A percentile compares a stretch with the other conserved stretches of the same genome.
Evolutionary conservation across 2,888 invertebrate genomes (phyloP).

Genomic region (Ormyrus nitidulus): DNA sequence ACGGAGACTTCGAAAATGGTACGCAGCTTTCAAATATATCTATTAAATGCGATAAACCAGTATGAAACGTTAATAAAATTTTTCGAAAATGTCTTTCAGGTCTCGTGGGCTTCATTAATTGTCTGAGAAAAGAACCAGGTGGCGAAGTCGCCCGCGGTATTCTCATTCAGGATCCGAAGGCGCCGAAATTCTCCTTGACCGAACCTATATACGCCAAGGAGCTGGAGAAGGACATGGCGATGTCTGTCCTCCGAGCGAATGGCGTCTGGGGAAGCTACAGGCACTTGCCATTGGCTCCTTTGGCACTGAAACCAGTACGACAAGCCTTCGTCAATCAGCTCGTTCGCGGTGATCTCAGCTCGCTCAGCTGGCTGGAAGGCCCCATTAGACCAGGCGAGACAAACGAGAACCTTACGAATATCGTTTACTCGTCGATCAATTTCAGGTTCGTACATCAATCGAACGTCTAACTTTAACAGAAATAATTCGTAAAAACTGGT

Average conservation of each 20-base stretch:
- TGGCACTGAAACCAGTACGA: constrained; percentile 75
- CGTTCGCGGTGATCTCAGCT: constrained; percentile 90
- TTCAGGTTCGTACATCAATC: constrained; percentile 76
- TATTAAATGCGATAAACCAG: neutral
- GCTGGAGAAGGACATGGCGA: constrained; percentile 83
- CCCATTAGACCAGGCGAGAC: constrained; percentile 68
- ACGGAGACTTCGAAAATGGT: constrained; percentile 80
- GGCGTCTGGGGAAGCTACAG: constrained; percentile 88
- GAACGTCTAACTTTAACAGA: neutral
- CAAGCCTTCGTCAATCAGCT: constrained; percentile 88
- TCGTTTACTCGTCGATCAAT: constrained; percentile 89
- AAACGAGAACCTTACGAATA: constrained; percentile 74
- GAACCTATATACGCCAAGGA: constrained; percentile 82
- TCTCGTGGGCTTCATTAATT: constrained; percentile 91
- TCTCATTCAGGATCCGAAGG: constrained; percentile 79
- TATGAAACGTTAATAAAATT: neutral
- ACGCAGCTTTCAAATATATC: neutral
- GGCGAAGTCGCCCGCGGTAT: constrained; percentile 79
- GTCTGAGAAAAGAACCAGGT: constrained; percentile 88
- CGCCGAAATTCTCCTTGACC: constrained; percentile 81
- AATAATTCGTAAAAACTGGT: neutral
- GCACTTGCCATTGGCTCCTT: constrained; percentile 83
- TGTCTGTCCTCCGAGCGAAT: constrained; percentile 81
- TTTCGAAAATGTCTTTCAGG: constrained; percentile 76
- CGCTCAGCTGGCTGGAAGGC: constrained; percentile 90